A percentile compares a stretch with the other conserved stretches of the same genome.
Evolutionary conservation across 1,140 invertebrate genomes (phyloP).

Genomic region (Zaprionus kolodkinae): DNA sequence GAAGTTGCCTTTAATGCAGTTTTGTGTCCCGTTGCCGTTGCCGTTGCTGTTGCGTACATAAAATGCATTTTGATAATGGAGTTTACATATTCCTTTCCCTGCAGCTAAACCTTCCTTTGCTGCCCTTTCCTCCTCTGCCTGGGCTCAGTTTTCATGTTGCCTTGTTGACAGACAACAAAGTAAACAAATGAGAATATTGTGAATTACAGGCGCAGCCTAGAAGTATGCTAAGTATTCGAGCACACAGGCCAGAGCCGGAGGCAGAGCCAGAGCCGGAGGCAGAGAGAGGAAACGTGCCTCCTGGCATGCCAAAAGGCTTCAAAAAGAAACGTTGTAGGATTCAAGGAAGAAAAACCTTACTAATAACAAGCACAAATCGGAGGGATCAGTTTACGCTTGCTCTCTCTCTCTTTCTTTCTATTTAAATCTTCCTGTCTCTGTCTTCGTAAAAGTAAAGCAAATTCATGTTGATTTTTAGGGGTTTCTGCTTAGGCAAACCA

Average conservation of each 20-base stretch:
- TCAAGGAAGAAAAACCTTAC: not conserved
- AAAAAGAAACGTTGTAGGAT: too few relatives aligned
- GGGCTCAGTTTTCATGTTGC: constrained; percentile 2
- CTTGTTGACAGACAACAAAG: constrained; percentile 8
- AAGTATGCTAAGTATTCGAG: not conserved
- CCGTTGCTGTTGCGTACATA: constrained; percentile 7
- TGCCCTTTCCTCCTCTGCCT: not conserved
- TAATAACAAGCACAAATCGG: not conserved
- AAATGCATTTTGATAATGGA: constrained; percentile 51
- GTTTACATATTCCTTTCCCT: constrained; percentile 22
- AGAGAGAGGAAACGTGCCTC: not conserved
- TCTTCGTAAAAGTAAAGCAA: too few relatives aligned
- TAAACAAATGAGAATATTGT: constrained; percentile 4
- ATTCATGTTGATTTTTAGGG: too few relatives aligned
- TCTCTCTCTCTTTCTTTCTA: too few relatives aligned
- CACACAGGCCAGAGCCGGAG: not conserved
- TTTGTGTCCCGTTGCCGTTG: constrained; percentile 11
- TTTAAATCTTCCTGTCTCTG: too few relatives aligned
- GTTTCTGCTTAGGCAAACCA: too few relatives aligned
- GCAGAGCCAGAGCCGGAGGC: not conserved
- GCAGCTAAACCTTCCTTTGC: not conserved
- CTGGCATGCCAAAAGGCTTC: not conserved
- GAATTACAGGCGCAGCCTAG: not conserved
- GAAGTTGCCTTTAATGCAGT: constrained; percentile 69
- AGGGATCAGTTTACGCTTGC: not conserved